phyloP scores from a whole-genome alignment of 1,140 invertebrate species.

The Pollicipes pollicipes region DNA sequence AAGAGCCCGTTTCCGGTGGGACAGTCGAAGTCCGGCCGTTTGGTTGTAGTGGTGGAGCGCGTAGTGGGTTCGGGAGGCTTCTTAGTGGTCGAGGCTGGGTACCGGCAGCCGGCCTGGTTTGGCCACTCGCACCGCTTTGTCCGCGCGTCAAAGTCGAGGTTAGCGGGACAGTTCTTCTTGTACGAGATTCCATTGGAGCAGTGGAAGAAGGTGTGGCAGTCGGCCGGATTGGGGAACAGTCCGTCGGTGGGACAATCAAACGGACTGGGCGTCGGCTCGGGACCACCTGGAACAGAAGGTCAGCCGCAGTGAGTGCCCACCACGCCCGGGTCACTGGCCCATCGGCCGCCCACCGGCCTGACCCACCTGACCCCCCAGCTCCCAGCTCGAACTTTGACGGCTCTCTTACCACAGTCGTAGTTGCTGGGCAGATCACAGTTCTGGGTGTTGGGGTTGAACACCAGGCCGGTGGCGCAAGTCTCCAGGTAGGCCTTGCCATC shows the following conservation, averaged over 20 bases:
- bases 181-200: constrained; percentile 20
- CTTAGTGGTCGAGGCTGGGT: background rate
- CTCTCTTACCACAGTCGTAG: no score
- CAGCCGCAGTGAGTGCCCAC: no score
- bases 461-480: no score
- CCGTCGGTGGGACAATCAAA: background rate
- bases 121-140: constrained; percentile 10
- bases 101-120: constrained; percentile 5
- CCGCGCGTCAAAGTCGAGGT: constrained; percentile 8
- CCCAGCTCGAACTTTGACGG: no score
- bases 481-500: no score
- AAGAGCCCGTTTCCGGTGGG: constrained; percentile 7
- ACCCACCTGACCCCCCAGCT: no score
- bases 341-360: no score
- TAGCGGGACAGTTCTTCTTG: constrained; percentile 18
- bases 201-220: constrained; percentile 15
- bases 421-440: no score
- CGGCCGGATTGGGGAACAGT: background rate
- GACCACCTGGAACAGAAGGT: background rate
- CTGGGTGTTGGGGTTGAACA: no score
- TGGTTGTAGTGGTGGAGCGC: constrained; percentile 6
- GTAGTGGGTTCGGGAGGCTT: background rate
- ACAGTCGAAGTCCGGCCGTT: background rate
- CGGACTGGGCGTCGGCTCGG: background rate
- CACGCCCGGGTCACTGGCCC: no score